Evolutionary conservation across 2,888 invertebrate genomes (phyloP), one percentile per base, ranked within the genome.

Genomic region (Papilio protenor): DNA sequence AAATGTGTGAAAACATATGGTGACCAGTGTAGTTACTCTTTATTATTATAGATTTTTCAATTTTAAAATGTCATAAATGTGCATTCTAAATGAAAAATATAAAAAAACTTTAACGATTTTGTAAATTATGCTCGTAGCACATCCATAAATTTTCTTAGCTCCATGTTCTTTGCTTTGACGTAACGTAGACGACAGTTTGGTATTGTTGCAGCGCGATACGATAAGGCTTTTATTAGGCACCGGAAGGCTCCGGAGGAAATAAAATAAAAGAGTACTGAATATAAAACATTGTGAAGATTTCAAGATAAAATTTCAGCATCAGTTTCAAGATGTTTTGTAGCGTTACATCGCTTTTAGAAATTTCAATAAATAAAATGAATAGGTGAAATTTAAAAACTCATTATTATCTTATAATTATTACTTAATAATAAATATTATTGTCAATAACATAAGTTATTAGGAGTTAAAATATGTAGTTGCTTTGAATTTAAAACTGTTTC

Each of bases 211-310:
- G 86, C 77, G 88, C 88, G 88, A 90, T 91, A 90, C 90, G 93
- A 93, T 93, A 93, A 91, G 89, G 91, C 86, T 92, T 93, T 93
- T 93, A 93, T 91, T 91, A 92, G 91, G 87, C 84, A 79, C 78
- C 83, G 88, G 86, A 61, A 27, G 61, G 61, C 61, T 61, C 61
- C 61, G 61, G 86, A 85, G 84, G 83, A 85, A 84, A 87, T 84
- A 84, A 87, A 85, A 83, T 82, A 83, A 82, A 83, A 83, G 73
- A 79, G 77, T 64, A 79, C 73, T 61, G 77, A 76, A 82, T 79
- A 80, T 79, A 80, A 78, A 75, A 79, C 76, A 78, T 81, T 80
- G 80, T 80, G 79, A 83, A 80, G 77, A 73, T 74, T 75, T 79
- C 79, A 79, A 81, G 80, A 82, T 83, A 82, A 80, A 83, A 80